Conservation (phyloP, 2,797 vertebrate species). For the Pteronotus mesoamericanus region DNA sequence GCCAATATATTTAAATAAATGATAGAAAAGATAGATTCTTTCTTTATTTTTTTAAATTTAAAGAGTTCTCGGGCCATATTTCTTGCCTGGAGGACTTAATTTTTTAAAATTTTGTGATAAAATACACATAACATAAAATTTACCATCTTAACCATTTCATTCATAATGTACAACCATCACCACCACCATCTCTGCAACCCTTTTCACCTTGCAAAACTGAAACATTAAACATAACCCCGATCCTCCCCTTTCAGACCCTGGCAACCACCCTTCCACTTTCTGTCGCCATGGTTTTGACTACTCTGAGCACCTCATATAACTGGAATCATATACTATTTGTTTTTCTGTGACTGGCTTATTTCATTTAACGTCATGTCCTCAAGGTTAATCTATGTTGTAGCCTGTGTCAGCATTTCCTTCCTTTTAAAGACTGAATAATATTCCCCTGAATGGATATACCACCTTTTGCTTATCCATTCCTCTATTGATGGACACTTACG, state of each 20-base stretch:
- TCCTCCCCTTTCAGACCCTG: not conserved
- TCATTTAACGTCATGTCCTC: not conserved
- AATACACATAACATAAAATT: not conserved
- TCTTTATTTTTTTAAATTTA: not conserved
- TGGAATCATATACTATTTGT: not conserved
- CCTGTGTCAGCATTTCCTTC: not conserved
- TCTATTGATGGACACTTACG: not conserved
- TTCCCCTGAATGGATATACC: not conserved
- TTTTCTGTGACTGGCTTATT: not conserved
- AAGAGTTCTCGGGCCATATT: not conserved
- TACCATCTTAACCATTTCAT: not conserved
- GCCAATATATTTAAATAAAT: not conserved
- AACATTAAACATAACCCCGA: not conserved
- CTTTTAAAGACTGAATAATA: not conserved
- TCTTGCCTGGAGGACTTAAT: not conserved
- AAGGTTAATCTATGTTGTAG: not conserved
- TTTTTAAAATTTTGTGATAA: not conserved
- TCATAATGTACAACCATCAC: not conserved
- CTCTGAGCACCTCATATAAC: not conserved
- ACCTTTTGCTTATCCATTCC: not conserved
- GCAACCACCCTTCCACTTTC: not conserved
- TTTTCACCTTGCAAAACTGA: not conserved
- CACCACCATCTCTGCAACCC: not conserved
- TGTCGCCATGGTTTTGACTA: not conserved
- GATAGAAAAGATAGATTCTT: not conserved